Evolutionary conservation across 2,113 vertebrate species (phyloP).

Genomic region (Barbus barbus): DNA sequence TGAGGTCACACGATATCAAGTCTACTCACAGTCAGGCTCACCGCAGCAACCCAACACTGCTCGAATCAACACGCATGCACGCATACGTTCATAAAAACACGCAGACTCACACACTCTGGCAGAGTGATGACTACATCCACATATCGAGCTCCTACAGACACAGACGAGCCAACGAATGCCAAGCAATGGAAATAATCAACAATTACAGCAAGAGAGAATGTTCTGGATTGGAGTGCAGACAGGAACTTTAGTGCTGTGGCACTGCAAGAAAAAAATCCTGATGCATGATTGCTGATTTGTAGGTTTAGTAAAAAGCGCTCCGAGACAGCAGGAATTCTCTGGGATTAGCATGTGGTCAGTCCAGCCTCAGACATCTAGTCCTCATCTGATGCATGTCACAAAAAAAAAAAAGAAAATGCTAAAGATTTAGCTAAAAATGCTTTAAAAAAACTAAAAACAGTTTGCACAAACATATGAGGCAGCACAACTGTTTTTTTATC

Average conservation of each 20-base stretch:
- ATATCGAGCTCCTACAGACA: background rate
- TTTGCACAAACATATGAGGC: too few relatives aligned
- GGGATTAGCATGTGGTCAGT: too few relatives aligned
- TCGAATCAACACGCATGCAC: background rate
- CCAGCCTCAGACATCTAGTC: too few relatives aligned
- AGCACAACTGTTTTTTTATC: too few relatives aligned
- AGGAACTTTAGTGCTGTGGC: background rate
- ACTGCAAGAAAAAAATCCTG: background rate
- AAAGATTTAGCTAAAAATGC: too few relatives aligned
- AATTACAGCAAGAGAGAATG: constrained; percentile 14
- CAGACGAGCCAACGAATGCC: background rate
- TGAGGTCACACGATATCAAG: constrained; percentile 18
- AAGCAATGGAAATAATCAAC: constrained; percentile 34
- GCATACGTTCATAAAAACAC: background rate
- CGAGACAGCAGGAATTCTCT: too few relatives aligned
- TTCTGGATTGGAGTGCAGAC: background rate
- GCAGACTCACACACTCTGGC: background rate
- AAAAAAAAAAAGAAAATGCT: too few relatives aligned
- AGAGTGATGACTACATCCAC: background rate
- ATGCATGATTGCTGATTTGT: background rate
- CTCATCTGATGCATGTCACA: too few relatives aligned
- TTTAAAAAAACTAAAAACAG: too few relatives aligned
- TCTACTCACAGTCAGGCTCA: constrained; percentile 25
- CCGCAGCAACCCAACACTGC: constrained; percentile 28
- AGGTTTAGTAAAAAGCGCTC: background rate